Conservation (phyloP, 1,140 invertebrate species). For the Fopius arisanus region DNA sequence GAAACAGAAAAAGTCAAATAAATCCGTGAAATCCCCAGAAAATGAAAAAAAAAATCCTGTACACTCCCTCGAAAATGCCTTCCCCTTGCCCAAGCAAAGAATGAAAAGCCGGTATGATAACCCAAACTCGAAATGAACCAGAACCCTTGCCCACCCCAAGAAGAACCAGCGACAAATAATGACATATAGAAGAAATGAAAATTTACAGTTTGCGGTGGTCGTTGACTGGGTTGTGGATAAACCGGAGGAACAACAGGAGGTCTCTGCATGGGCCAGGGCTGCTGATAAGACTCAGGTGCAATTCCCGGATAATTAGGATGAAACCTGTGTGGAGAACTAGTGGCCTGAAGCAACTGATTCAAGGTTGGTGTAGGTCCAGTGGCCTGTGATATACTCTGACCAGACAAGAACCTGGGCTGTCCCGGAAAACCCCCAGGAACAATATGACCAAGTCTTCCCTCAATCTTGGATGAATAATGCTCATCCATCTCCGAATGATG, state of each 20-base stretch:
- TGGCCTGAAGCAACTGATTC: constrained; percentile 86
- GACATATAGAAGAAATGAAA: constrained; percentile 9
- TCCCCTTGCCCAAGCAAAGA: too few relatives aligned
- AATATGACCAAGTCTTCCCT: constrained; percentile 46
- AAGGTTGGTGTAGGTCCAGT: constrained; percentile 89
- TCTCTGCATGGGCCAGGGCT: constrained; percentile 62
- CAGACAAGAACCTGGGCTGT: constrained; percentile 67
- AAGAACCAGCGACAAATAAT: too few relatives aligned
- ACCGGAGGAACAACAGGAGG: constrained; percentile 59
- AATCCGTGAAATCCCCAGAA: not conserved
- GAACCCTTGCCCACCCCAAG: too few relatives aligned
- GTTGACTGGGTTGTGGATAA: constrained; percentile 58
- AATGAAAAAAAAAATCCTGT: too few relatives aligned
- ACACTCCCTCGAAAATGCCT: too few relatives aligned
- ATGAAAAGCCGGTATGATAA: too few relatives aligned
- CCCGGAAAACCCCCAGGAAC: constrained; percentile 51
- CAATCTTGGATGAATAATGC: constrained; percentile 58
- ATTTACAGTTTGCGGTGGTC: constrained; percentile 61
- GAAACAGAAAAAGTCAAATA: constrained; percentile 20
- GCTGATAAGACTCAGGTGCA: constrained; percentile 60
- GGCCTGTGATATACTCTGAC: constrained; percentile 75
- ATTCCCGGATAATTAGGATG: constrained; percentile 64
- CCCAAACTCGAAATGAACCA: too few relatives aligned
- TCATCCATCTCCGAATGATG: constrained; percentile 54
- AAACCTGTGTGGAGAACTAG: constrained; percentile 71